Percentiles rank a stretch among this genome's conserved stretches.
Evolutionary conservation across 1,140 invertebrate genomes (phyloP).

Genomic region (Coenobita brevimanus): DNA sequence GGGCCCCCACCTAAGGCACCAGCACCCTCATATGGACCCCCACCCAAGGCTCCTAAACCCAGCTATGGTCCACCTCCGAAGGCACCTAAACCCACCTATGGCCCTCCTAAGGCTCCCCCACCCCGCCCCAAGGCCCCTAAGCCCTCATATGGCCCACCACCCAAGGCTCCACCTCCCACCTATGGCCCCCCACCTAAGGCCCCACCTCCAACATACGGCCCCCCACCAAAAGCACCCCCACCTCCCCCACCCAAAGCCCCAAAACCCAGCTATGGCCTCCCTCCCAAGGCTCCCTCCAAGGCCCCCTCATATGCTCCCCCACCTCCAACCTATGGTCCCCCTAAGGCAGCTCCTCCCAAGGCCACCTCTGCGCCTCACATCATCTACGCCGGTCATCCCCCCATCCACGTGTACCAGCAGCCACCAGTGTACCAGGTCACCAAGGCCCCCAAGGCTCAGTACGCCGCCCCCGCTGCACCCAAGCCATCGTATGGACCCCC

Average conservation of each 20-base stretch:
- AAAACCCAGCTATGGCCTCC: conserved; percentile 25
- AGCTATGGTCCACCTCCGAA: conserved; percentile 66
- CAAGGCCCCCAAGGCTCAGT: conserved; percentile 59
- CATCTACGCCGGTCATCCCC: conserved; percentile 74
- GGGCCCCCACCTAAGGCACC: conserved; percentile 52
- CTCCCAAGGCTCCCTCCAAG: conserved; percentile 53
- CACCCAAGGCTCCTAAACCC: conserved; percentile 44
- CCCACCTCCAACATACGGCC: conserved; percentile 45
- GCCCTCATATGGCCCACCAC: conserved; percentile 59
- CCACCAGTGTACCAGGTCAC: conserved; percentile 70
- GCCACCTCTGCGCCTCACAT: conserved; percentile 72
- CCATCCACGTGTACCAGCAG: conserved; percentile 74
- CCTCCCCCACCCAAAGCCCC: conserved; percentile 64
- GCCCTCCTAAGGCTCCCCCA: conserved; percentile 64
- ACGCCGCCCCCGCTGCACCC: conserved; percentile 43
- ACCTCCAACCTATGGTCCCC: conserved; percentile 58
- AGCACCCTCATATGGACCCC: conserved; percentile 62
- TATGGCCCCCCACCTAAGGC: conserved; percentile 66
- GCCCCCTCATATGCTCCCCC: conserved; percentile 51
- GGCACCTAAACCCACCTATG: conserved; percentile 49
- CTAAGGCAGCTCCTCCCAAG: conserved; percentile 56
- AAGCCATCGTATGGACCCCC: conserved; percentile 49
- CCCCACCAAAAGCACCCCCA: conserved; percentile 55
- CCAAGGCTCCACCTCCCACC: conserved; percentile 48
- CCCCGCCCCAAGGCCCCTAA: conserved; percentile 42